Evolutionary conservation across 1,140 invertebrate genomes (phyloP), one percentile per base, ranked within the genome.

Genomic region (Kradibia gibbosae): DNA sequence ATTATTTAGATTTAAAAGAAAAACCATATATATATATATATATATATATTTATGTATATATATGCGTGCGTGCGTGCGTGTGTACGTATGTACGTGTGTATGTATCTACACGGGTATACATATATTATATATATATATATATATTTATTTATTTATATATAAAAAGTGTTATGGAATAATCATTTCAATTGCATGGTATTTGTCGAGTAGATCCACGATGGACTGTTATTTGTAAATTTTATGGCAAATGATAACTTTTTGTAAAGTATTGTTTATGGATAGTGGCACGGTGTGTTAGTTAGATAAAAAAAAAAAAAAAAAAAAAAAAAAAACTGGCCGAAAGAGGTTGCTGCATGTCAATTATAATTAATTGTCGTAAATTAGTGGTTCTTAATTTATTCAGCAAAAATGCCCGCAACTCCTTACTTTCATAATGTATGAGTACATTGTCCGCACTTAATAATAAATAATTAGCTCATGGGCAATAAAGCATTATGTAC

Each of bases 281-380:
- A 25, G 25, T 71, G 70, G 70, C 70, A 71, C 70, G 70, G 70
- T 71, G 70, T 31, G 0, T 71, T 71, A 45, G 70, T 71, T 71
- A n/a, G 34, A 13, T 48, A 71, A 20, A 20, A 7, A 71, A 28
- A 48, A n/a, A n/a, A n/a, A n/a, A n/a, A n/a, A n/a, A n/a, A n/a
- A n/a, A n/a, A n/a, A n/a, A n/a, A n/a, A n/a, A n/a, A n/a, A n/a
- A n/a, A n/a, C n/a, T 45, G 42, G 42, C 70, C 70, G 70, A 71
- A 42, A 2, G 25, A 48, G 70, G 42, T 71, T 71, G 70, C 70
- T 71, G 70, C 70, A 71, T 71, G 70, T 71, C 36, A 71, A 48
- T 53, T 53, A 17, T 53, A 71, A 71, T 71, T 62, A 28, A 71
- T 34, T 71, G 8, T 3, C 42, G 3, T 71, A 48, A 42, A 48